These are phyloP conservation scores for Odontophorus gujanensis DNA, from an alignment of 2,113 vertebrate genomes.

Conservation along the genomic window DNA sequence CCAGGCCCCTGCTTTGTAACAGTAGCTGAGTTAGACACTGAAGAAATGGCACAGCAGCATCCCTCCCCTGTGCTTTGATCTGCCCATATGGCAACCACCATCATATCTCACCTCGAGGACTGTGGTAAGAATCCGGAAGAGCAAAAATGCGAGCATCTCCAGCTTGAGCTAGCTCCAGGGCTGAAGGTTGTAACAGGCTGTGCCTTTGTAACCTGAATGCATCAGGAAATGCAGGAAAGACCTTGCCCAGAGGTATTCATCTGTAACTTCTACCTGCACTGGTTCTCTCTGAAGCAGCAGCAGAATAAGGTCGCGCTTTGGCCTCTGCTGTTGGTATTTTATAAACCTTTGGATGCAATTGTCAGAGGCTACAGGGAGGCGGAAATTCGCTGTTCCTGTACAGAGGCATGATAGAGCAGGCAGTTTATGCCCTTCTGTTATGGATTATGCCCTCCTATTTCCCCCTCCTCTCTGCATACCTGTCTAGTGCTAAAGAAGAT, in stretches of 20 bases:
- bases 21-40: neutral
- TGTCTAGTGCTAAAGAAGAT: neutral
- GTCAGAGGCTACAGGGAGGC: neutral
- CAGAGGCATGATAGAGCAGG: neutral
- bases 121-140: neutral
- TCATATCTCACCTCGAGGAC: neutral
- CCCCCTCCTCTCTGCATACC: neutral
- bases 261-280: constrained; percentile 56
- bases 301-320: constrained; percentile 36
- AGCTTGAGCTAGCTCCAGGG: constrained; percentile 53
- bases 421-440: neutral
- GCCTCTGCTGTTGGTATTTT: constrained; percentile 13
- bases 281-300: neutral
- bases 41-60: neutral
- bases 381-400: neutral
- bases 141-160: constrained; percentile 21
- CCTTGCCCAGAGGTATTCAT: constrained; percentile 68
- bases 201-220: constrained; percentile 59
- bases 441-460: neutral
- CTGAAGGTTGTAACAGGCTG: constrained; percentile 54
- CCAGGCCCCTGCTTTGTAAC: neutral
- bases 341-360: neutral
- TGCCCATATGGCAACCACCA: neutral
- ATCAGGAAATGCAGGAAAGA: constrained; percentile 54
- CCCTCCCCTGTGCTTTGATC: neutral